Percentiles rank a stretch among this genome's conserved stretches.
Evolutionary conservation across 2,888 invertebrate species (phyloP).

Genomic region (Chymomyza caudatula): DNA sequence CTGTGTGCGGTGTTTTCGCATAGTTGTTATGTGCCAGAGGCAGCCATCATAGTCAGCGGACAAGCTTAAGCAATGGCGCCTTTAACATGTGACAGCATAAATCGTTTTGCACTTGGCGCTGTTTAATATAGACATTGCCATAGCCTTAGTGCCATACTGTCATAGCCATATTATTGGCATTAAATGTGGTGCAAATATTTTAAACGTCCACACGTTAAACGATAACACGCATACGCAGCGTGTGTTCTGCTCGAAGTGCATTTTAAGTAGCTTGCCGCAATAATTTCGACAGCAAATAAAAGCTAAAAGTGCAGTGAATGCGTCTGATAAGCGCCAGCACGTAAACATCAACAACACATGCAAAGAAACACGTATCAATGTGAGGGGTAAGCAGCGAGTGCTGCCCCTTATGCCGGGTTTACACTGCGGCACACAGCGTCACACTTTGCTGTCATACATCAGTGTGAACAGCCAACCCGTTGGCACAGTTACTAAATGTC

Average conservation of each 20-base stretch:
- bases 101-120: slow-evolving; percentile 36
- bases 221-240: slow-evolving; percentile 53
- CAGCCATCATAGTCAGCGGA: not conserved
- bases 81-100: slow-evolving; percentile 61
- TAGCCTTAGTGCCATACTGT: not conserved
- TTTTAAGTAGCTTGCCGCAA: slow-evolving; percentile 42
- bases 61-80: slow-evolving; percentile 13
- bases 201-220: slow-evolving; percentile 31
- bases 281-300: not conserved
- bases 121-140: not conserved
- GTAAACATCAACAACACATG: slow-evolving; percentile 30
- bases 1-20: slow-evolving; percentile 15
- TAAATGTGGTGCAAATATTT: slow-evolving; percentile 61
- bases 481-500: too few species aligned
- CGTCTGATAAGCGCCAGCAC: slow-evolving; percentile 42
- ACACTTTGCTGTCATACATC: too few species aligned
- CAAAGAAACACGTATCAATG: not conserved
- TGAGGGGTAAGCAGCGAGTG: too few species aligned
- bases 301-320: slow-evolving; percentile 15
- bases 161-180: slow-evolving; percentile 57
- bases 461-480: too few species aligned
- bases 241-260: slow-evolving; percentile 25
- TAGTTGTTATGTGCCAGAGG: slow-evolving; percentile 45
- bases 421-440: too few species aligned
- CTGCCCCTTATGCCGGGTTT: too few species aligned